A percentile compares a stretch with the other conserved stretches of the same genome.
Conservation (phyloP, 1,140 invertebrate genomes). For the Drosophila repleta region DNA sequence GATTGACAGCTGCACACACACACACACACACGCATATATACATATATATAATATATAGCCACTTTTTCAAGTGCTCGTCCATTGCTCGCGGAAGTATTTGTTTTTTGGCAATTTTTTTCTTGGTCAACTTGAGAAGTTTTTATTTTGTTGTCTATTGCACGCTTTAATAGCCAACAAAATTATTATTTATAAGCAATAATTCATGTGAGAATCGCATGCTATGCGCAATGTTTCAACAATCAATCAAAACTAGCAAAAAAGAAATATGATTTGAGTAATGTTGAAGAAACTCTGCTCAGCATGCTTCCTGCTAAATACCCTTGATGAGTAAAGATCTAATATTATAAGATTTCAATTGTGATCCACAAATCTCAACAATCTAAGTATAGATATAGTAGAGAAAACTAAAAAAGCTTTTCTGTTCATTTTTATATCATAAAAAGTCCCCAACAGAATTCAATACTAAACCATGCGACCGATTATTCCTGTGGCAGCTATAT, state of each 20-base stretch:
- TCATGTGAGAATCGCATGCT: slow-evolving; percentile 32
- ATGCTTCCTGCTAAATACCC: not conserved
- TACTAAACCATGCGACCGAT: not conserved
- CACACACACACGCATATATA: not conserved
- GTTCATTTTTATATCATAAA: not conserved
- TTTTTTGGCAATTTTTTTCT: slow-evolving; percentile 26
- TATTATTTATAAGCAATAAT: slow-evolving; percentile 7
- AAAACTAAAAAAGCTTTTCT: not conserved
- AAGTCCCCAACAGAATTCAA: not conserved
- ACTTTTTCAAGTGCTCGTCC: slow-evolving; percentile 42
- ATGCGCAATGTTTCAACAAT: slow-evolving; percentile 43
- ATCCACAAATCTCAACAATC: too few relatives aligned
- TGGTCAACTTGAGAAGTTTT: slow-evolving; percentile 29
- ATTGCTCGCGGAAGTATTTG: slow-evolving; percentile 41
- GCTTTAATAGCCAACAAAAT: slow-evolving; percentile 41
- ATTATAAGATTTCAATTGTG: not conserved
- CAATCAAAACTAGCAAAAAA: slow-evolving; percentile 23
- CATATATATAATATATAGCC: not conserved
- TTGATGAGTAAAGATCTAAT: not conserved
- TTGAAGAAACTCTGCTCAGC: not conserved
- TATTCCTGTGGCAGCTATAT: not conserved
- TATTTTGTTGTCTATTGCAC: slow-evolving; percentile 21
- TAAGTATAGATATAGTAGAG: not conserved
- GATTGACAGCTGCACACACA: slow-evolving; percentile 34
- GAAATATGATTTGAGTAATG: not conserved